These are phyloP conservation scores for Anadara kagoshimensis DNA, from an alignment of 1,140 invertebrate species.

Conservation along the genomic window DNA sequence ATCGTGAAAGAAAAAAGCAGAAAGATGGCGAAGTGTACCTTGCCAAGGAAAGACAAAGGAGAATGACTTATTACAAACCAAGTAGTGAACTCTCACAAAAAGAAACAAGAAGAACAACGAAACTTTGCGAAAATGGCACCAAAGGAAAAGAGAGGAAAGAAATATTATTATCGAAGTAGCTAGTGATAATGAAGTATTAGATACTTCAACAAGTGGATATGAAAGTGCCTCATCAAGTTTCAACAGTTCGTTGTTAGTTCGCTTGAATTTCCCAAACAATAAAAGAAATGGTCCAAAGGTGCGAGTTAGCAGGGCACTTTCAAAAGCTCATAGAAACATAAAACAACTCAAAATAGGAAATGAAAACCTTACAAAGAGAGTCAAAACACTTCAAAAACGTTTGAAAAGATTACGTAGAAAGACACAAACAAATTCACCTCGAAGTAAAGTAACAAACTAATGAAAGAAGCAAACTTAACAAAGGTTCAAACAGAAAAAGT, in stretches of 20 bases:
- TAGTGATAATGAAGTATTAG: no score
- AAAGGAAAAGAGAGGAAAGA: neutral
- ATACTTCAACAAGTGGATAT: constrained; percentile 5
- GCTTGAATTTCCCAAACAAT: neutral
- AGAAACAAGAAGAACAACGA: constrained; percentile 16
- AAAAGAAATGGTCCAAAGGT: constrained; percentile 4
- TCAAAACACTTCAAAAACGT: constrained; percentile 8
- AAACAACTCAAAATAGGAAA: neutral
- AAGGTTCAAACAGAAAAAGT: neutral
- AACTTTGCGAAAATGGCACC: no score
- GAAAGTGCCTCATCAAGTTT: neutral
- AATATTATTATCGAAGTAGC: no score
- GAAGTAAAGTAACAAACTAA: neutral
- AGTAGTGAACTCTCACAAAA: neutral
- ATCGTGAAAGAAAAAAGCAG: constrained; percentile 30
- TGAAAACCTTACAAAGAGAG: neutral
- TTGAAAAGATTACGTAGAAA: constrained; percentile 2
- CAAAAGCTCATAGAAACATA: neutral
- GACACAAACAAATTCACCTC: neutral
- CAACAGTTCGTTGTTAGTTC: neutral
- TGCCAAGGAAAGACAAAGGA: constrained; percentile 10
- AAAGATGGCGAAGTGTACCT: constrained; percentile 5
- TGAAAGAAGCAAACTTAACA: neutral
- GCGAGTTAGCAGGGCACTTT: constrained; percentile 1
- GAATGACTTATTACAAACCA: constrained; percentile 5